Evolutionary conservation across 2,797 vertebrate genomes (phyloP).

Genomic region (Apogon hyalosoma): DNA sequence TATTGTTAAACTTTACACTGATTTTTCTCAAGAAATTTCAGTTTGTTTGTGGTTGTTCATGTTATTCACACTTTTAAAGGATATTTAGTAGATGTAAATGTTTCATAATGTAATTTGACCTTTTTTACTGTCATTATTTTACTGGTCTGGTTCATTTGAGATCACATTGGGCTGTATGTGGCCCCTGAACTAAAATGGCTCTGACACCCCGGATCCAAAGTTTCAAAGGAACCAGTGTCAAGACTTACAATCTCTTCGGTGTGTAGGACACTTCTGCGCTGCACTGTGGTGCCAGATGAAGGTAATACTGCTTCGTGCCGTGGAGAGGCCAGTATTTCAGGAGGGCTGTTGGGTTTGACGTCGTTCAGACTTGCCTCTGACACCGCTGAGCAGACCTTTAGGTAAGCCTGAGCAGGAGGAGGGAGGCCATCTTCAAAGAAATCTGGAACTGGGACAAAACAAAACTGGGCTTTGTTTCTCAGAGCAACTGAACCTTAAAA

Average conservation of each 20-base stretch:
- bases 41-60: too few species aligned
- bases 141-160: too few species aligned
- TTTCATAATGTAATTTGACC: too few species aligned
- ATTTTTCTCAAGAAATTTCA: too few species aligned
- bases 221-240: neutral
- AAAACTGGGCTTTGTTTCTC: too few species aligned
- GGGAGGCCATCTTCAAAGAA: slow-evolving; percentile 84
- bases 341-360: slow-evolving; percentile 55
- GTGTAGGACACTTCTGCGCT: slow-evolving; percentile 82
- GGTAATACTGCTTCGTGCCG: slow-evolving; percentile 52
- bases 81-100: neutral
- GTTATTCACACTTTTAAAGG: too few species aligned
- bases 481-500: too few species aligned
- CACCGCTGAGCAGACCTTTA: slow-evolving; percentile 82
- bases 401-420: slow-evolving; percentile 84
- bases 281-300: slow-evolving; percentile 77
- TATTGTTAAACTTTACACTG: too few species aligned
- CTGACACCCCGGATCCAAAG: neutral
- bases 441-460: slow-evolving; percentile 70
- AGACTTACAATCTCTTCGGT: slow-evolving; percentile 84
- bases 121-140: too few species aligned
- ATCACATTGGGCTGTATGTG: too few species aligned
- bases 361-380: slow-evolving; percentile 78
- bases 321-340: slow-evolving; percentile 53
- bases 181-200: too few species aligned